Conservation (phyloP, 2,888 invertebrate species). For the Drosophila neotestacea region DNA sequence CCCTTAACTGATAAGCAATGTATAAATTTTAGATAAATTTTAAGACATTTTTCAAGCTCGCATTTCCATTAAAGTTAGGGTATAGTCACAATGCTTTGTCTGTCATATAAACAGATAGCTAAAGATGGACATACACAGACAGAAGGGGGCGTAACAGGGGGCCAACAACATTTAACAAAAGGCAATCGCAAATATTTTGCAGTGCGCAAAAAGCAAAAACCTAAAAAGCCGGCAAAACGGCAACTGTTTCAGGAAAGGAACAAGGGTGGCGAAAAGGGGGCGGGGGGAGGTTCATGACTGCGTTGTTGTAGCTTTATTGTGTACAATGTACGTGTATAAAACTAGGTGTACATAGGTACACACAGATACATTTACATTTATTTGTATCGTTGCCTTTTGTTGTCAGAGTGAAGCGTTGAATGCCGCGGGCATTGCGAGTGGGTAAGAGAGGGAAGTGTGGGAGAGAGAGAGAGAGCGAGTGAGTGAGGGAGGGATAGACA, state of each 20-base stretch:
- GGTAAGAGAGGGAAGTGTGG: neutral
- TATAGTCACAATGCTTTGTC: slow-evolving; percentile 45
- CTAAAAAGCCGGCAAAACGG: slow-evolving; percentile 43
- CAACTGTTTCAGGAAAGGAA: slow-evolving; percentile 15
- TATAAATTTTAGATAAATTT: neutral
- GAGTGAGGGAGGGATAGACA: neutral
- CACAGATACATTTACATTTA: slow-evolving; percentile 20
- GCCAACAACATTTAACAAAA: slow-evolving; percentile 68
- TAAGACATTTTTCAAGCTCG: neutral
- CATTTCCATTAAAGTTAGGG: slow-evolving; percentile 2
- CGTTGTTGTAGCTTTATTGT: slow-evolving; percentile 47
- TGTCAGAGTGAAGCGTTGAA: slow-evolving; percentile 51
- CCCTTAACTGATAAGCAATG: neutral
- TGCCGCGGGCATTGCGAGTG: neutral
- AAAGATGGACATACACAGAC: slow-evolving; percentile 23
- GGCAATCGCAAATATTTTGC: slow-evolving; percentile 70
- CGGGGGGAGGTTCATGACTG: slow-evolving; percentile 17
- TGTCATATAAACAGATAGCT: slow-evolving; percentile 45
- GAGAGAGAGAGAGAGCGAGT: too few relatives aligned
- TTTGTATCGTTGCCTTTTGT: slow-evolving; percentile 64
- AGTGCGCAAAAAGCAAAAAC: slow-evolving; percentile 49
- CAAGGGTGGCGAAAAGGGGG: neutral
- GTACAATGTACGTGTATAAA: slow-evolving; percentile 26
- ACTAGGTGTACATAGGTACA: slow-evolving; percentile 34
- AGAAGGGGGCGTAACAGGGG: slow-evolving; percentile 21